These are phyloP conservation scores for Myotis pilosus DNA, from an alignment of 2,797 vertebrate species.

Conservation along the genomic window DNA sequence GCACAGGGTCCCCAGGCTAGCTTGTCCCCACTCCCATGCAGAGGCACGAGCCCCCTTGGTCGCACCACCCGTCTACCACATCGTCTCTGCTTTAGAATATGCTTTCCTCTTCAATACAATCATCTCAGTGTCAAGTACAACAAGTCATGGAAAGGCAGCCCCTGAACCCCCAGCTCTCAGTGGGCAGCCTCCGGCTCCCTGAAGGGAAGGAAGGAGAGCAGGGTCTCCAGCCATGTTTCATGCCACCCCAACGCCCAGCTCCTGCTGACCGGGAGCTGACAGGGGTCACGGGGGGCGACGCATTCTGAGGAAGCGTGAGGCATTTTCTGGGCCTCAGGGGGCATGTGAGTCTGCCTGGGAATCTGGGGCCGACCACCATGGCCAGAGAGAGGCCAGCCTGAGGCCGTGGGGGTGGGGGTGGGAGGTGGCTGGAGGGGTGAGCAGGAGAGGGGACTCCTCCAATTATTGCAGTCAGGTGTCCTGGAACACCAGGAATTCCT, in stretches of 20 bases:
- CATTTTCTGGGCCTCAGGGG: background rate
- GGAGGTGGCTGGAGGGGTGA: background rate
- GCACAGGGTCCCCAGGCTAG: background rate
- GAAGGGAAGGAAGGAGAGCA: background rate
- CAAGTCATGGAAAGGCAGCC: slow-evolving; percentile 39
- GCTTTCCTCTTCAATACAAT: slow-evolving; percentile 71
- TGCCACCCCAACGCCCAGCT: background rate
- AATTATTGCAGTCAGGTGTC: slow-evolving; percentile 45
- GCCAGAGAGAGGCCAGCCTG: background rate
- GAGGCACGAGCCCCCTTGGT: background rate
- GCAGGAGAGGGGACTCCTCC: background rate
- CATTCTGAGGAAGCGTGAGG: background rate
- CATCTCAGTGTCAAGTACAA: slow-evolving; percentile 67
- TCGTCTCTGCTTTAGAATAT: slow-evolving; percentile 64
- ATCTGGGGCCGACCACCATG: background rate
- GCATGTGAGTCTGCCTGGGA: fast-evolving
- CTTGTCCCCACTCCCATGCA: background rate
- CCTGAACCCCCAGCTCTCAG: slow-evolving; percentile 46
- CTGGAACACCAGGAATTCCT: slow-evolving; percentile 20
- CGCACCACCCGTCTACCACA: slow-evolving; percentile 22
- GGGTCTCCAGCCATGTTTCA: background rate
- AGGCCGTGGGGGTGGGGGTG: background rate
- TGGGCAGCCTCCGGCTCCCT: background rate
- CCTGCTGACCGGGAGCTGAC: background rate
- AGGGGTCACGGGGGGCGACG: background rate